Percentiles rank a stretch among this genome's conserved stretches.
Evolutionary conservation across 2,113 vertebrate species (phyloP).

Genomic region (Lophotis ruficrista): DNA sequence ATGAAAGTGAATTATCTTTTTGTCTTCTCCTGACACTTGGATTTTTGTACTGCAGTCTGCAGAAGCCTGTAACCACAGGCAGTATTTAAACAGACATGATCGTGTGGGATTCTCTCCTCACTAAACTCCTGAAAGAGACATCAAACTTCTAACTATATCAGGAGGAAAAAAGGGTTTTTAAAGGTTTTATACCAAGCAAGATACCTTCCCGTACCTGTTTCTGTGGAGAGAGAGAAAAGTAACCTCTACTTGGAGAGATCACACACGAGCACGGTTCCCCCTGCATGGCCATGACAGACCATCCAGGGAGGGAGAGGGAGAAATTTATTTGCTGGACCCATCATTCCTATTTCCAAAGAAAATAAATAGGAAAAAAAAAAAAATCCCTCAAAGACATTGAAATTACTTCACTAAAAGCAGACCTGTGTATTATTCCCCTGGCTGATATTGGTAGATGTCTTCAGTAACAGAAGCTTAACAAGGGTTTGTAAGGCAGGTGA

Average conservation of each 20-base stretch:
- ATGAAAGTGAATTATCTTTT: conserved; percentile 80
- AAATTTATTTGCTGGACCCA: background rate
- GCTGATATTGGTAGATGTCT: background rate
- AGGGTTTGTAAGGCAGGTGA: background rate
- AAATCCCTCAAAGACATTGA: background rate
- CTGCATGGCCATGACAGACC: fast-evolving
- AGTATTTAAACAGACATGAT: conserved; percentile 55
- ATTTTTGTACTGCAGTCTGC: conserved; percentile 68
- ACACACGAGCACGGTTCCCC: background rate
- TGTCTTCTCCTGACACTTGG: conserved; percentile 64
- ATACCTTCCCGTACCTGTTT: background rate
- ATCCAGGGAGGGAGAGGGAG: background rate
- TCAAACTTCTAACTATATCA: conserved; percentile 33
- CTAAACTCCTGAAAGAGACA: conserved; percentile 31
- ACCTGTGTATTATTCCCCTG: background rate
- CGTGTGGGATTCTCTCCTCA: conserved; percentile 33
- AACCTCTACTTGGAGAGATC: background rate
- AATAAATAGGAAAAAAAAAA: background rate
- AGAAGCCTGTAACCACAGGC: conserved; percentile 66
- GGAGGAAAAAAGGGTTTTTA: background rate
- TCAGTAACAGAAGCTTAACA: background rate
- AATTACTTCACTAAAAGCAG: background rate
- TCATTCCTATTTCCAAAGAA: background rate
- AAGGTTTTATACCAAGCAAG: background rate
- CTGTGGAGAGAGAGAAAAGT: background rate